A percentile compares a stretch with the other conserved stretches of the same genome.
phyloP scores from a whole-genome alignment of 2,797 vertebrate genomes.

The Anguilla megastoma region DNA sequence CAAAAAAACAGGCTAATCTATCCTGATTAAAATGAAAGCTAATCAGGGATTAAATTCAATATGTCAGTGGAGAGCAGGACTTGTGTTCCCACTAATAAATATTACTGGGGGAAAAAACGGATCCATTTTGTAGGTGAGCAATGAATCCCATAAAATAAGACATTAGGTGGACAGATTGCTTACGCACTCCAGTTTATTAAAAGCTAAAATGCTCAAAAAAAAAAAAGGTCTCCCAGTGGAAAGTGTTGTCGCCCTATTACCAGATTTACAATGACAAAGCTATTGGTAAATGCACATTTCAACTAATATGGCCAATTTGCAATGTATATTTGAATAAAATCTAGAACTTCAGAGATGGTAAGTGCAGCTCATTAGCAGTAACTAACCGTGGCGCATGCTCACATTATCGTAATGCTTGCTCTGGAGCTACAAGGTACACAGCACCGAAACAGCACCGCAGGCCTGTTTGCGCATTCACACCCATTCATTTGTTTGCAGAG shows the following conservation, averaged over 20 bases:
- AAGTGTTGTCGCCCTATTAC: constrained; percentile 16
- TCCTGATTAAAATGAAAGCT: constrained; percentile 42
- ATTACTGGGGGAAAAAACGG: neutral
- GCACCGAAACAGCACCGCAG: neutral
- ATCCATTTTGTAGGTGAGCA: constrained; percentile 25
- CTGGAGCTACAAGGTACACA: neutral
- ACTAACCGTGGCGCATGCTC: neutral
- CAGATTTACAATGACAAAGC: neutral
- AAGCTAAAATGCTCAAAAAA: neutral
- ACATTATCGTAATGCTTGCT: neutral
- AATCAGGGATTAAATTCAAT: constrained; percentile 38
- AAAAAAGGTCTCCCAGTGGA: neutral
- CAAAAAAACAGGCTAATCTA: constrained; percentile 45
- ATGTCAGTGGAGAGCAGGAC: constrained; percentile 30
- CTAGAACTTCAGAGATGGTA: neutral
- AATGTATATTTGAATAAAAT: neutral
- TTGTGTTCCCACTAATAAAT: constrained; percentile 4
- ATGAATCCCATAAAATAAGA: neutral
- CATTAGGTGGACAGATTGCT: neutral
- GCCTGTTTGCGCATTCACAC: neutral
- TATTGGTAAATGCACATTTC: neutral
- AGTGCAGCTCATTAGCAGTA: neutral
- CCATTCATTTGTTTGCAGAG: neutral
- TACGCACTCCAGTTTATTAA: neutral
- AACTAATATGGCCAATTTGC: neutral